Evolutionary conservation across 2,888 invertebrate species (phyloP).

Genomic region (Parnassius mnemosyne): DNA sequence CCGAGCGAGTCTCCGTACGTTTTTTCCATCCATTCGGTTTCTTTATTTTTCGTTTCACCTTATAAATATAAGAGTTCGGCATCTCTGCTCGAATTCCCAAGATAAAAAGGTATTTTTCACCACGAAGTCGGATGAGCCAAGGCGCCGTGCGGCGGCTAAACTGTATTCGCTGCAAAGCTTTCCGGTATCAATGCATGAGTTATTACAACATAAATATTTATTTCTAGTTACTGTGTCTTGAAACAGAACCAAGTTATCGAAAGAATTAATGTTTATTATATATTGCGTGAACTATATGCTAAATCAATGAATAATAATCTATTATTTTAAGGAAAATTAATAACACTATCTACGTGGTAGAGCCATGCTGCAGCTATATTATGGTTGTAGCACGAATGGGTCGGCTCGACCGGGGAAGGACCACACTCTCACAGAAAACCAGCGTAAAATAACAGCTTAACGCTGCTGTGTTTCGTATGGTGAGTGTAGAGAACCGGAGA

Average conservation of each 20-base stretch:
- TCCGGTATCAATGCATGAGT: conserved; percentile 51
- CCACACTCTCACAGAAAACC: too few species aligned
- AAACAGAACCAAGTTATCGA: conserved; percentile 20
- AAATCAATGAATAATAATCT: too few species aligned
- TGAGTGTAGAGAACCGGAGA: too few species aligned
- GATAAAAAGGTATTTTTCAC: conserved; percentile 76
- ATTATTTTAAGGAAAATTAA: too few species aligned
- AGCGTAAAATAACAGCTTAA: too few species aligned
- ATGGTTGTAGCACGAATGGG: too few species aligned
- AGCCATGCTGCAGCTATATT: too few species aligned
- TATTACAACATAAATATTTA: conserved; percentile 38
- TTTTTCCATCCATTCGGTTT: conserved; percentile 68
- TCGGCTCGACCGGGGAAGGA: too few species aligned
- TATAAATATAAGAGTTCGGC: conserved; percentile 76
- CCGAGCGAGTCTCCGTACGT: conserved; percentile 48
- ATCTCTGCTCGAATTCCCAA: conserved; percentile 73
- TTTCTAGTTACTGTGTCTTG: conserved; percentile 14
- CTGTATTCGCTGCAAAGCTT: conserved; percentile 52
- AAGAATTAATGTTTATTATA: conserved; percentile 16
- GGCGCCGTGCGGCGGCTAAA: conserved; percentile 45
- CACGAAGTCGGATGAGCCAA: conserved; percentile 48
- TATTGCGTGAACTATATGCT: conserved; percentile 6
- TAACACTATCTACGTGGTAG: too few species aligned
- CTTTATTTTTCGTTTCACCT: conserved; percentile 71
- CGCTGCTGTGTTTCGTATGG: too few species aligned